Percentiles rank a stretch among this genome's conserved stretches.
These are phyloP conservation scores for Aurelia sp. DNA, from an alignment of 30 jellyfish, hydroid and myxozoan genomes.

Conservation along the genomic window DNA sequence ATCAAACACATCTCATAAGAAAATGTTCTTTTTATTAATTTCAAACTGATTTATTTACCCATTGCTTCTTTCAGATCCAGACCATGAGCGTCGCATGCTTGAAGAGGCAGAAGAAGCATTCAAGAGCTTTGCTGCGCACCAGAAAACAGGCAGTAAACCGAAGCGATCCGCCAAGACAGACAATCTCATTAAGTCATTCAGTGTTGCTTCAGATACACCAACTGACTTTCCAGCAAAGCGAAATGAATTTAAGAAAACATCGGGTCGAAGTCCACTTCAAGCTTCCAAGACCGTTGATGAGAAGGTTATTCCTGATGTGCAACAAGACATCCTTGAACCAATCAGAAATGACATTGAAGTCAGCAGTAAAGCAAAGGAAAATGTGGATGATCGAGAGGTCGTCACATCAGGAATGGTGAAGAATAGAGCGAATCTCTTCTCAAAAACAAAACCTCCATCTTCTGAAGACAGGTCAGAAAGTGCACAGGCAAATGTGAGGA, in stretches of 20 bases:
- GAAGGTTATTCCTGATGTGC: background rate
- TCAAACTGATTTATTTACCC: no score
- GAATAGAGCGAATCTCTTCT: slow-evolving; percentile 54
- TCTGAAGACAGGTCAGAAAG: slow-evolving; percentile 20
- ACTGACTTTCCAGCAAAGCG: slow-evolving; percentile 18
- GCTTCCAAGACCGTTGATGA: slow-evolving; percentile 23
- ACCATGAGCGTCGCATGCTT: slow-evolving; percentile 65
- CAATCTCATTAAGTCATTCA: slow-evolving; percentile 69
- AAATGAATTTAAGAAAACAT: background rate
- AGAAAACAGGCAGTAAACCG: slow-evolving; percentile 21
- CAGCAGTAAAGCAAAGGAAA: background rate
- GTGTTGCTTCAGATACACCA: slow-evolving; percentile 33
- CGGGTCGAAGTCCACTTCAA: slow-evolving; percentile 12
- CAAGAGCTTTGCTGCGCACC: slow-evolving; percentile 59
- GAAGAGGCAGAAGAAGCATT: slow-evolving; percentile 81
- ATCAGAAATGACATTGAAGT: background rate
- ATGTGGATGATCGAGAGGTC: slow-evolving; percentile 4
- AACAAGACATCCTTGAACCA: background rate
- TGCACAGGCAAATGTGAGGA: slow-evolving; percentile 51
- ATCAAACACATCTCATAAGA: no score
- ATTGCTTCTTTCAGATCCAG: slow-evolving; percentile 53
- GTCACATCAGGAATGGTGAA: slow-evolving; percentile 48
- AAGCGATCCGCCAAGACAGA: slow-evolving; percentile 65
- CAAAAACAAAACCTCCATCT: slow-evolving; percentile 40
- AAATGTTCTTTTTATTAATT: no score